These are phyloP conservation scores for Stegodyphus dumicola DNA, from an alignment of 1,140 invertebrate species.

Conservation along the genomic window DNA sequence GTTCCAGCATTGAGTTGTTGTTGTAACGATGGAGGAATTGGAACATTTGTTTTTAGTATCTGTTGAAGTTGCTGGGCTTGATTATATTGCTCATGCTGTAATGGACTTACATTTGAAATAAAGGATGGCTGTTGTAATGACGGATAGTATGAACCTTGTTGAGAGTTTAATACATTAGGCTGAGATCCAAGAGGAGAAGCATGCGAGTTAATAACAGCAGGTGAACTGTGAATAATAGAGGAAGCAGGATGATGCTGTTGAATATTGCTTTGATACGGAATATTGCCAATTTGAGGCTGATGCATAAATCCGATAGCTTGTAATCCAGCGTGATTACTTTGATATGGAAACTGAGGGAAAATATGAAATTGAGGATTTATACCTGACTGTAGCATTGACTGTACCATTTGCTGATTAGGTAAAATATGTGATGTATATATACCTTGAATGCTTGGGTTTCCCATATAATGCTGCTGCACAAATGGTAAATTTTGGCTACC, in stretches of 20 bases:
- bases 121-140: slow-evolving; percentile 10
- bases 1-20: slow-evolving; percentile 46
- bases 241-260: background rate
- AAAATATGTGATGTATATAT: background rate
- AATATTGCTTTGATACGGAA: slow-evolving; percentile 21
- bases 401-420: slow-evolving; percentile 19
- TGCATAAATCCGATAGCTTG: slow-evolving; percentile 15
- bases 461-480: background rate
- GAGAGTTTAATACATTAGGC: background rate
- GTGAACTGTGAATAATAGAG: background rate
- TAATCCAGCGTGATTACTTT: background rate
- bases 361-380: slow-evolving; percentile 24
- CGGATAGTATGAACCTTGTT: slow-evolving; percentile 16
- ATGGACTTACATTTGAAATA: background rate
- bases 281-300: slow-evolving; percentile 11
- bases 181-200: background rate
- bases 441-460: background rate
- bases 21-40: slow-evolving; percentile 46
- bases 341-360: slow-evolving; percentile 25
- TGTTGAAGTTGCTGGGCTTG: background rate
- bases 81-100: background rate
- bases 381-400: slow-evolving; percentile 10
- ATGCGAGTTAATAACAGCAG: background rate
- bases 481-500: background rate
- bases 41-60: slow-evolving; percentile 34